phyloP scores from a whole-genome alignment of 2,888 invertebrate species.

The Spisula solida region DNA sequence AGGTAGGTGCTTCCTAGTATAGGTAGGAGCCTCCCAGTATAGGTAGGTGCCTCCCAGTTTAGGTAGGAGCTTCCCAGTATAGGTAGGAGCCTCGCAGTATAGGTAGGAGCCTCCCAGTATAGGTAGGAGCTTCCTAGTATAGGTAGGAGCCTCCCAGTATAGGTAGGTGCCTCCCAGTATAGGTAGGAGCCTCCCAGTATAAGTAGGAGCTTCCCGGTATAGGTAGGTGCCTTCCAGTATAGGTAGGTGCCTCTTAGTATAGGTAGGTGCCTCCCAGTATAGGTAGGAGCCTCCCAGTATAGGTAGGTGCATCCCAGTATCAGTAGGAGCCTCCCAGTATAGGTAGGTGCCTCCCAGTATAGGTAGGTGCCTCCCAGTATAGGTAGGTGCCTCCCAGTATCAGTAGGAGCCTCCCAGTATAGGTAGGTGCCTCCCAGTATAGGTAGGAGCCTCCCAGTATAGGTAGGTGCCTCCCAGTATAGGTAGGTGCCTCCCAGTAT shows the following conservation, averaged over 20 bases:
- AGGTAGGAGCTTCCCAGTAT: neutral
- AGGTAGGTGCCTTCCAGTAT: neutral
- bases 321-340: neutral
- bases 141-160: neutral
- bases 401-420: neutral
- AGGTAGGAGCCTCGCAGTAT: no score
- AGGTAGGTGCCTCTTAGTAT: no score
- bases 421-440: no score
- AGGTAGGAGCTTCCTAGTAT: neutral
- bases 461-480: neutral
- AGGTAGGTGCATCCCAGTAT: no score
- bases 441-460: neutral
- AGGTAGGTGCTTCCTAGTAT: neutral
- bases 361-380: neutral
- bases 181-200: neutral
- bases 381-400: no score
- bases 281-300: neutral
- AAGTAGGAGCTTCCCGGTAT: neutral
- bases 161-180: no score
- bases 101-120: neutral
- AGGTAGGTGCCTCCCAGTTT: no score
- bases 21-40: neutral
- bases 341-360: no score
- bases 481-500: no score
- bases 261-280: neutral